A percentile compares a stretch with the other conserved stretches of the same genome.
phyloP scores from a whole-genome alignment of 2,888 invertebrate genomes.

The Malachius bipustulatus region DNA sequence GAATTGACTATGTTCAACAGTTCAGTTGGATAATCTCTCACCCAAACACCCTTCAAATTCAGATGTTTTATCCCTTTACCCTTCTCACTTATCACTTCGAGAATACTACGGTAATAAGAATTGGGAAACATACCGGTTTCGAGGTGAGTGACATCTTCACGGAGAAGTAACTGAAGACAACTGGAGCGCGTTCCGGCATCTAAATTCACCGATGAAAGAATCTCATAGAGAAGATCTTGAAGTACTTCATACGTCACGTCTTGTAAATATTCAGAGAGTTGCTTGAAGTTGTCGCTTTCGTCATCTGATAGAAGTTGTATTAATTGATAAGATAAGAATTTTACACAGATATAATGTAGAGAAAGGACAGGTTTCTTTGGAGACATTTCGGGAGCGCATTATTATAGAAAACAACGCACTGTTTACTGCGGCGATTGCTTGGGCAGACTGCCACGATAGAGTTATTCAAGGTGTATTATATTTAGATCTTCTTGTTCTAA shows the following conservation, averaged over 20 bases:
- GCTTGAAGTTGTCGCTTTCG: constrained; percentile 39
- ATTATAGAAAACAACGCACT: too few relatives aligned
- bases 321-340: constrained; percentile 47
- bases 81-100: constrained; percentile 51
- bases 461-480: too few relatives aligned
- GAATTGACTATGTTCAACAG: constrained; percentile 49
- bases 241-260: constrained; percentile 53
- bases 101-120: constrained; percentile 56
- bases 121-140: constrained; percentile 59
- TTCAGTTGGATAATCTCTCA: constrained; percentile 52
- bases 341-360: constrained; percentile 47
- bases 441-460: too few relatives aligned
- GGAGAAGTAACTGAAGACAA: constrained; percentile 51
- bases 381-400: constrained; percentile 51
- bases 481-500: too few relatives aligned
- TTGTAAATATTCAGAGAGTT: constrained; percentile 33
- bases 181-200: constrained; percentile 56
- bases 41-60: constrained; percentile 63
- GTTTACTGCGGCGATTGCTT: too few relatives aligned
- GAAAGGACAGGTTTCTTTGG: constrained; percentile 50
- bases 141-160: constrained; percentile 51
- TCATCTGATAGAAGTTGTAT: constrained; percentile 52
- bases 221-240: constrained; percentile 53
- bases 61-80: constrained; percentile 50
- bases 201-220: constrained; percentile 51